Base-by-base conservation (phyloP, 2,113 vertebrate species). In the Buteo buteo region DNA sequence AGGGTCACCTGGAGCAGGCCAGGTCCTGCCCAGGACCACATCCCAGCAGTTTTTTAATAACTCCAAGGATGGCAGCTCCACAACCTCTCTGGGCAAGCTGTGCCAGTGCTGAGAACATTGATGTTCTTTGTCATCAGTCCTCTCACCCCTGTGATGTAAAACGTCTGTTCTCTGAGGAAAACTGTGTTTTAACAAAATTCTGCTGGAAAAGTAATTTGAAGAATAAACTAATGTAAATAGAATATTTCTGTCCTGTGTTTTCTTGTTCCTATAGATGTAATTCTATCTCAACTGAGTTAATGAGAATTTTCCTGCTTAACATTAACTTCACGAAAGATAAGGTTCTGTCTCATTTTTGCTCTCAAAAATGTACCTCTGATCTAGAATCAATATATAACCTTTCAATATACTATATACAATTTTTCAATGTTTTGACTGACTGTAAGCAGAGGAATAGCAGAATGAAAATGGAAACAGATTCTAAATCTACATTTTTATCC, bases 61-160 rank as follows among this genome's bases (percentile, higher is more conserved):
- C 16, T 67, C 29, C 9, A 47, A n/a, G 29, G 15, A 20, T 4
- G 15, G 21, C 42, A 54, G 5, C 38, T 36, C 3, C 14, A 24
- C 10, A 44, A 1, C 1, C 12, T 24, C 18, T 16, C 26, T 15
- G 9, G 40, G 13, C 14, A 78, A n/a, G 2, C 1, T 1, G 0
- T 71, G 4, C 3, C 42, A 29, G 6, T 44, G 10, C 5, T 64
- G 29, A 61, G 45, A 70, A n/a, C 21, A 40, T 1, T 29, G 21
- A 47, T 12, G 9, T 1, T 44, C 42, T 44, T 50, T 67, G 14
- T 59, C 38, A n/a, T 34, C 28, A 28, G 9, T 29, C 6, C 26
- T 65, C 52, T n/a, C 13, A 61, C 7, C 10, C 40, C 14, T 28
- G 36, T 22, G 26, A 10, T 3, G 2, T 24, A 45, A 83, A 80